Base-by-base conservation (phyloP, 2,113 vertebrate genomes). In the Todiramphus chloris region DNA sequence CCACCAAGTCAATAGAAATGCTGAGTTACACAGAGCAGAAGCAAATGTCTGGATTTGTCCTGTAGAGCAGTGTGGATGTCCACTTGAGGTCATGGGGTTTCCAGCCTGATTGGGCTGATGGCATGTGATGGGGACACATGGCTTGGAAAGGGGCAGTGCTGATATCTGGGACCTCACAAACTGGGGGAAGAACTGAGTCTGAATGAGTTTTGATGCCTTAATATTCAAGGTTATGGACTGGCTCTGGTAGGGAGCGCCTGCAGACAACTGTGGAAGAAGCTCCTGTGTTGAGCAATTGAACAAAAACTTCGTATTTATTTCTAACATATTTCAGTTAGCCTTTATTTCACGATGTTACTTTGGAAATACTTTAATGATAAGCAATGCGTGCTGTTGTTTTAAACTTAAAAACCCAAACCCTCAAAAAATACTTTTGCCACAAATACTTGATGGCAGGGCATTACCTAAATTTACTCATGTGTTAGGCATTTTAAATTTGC, bases 41-140 rank as follows among this genome's bases (percentile, higher is more conserved):
- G 17, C 10, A 83, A 86, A 64, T 39, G 17, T 27, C 19, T 1
- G 11, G 46, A n/a, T 62, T 53, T 74, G 46, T 41, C 39, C 37
- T 3, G 1, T 14, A 25, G 51, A 75, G 44, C 44, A 62, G 60
- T 16, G 30, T 19, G 27, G 72, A 23, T 39, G 44, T 10, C 43
- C 10, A 2, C 12, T 24, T 35, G 35, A 58, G 46, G 30, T 11
- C 68, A 76, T 16, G 23, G 13, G 8, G 1, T 37, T 89, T 68
- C 16, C 55, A 80, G 43, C 14, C 48, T 1, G 2, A 1, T 2
- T 18, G 24, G 30, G 44, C 27, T 74, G 70, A 46, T 11, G 27
- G 9, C 12, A 1, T 5, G 13, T 0, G 5, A 3, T 7, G 3
- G 15, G 28, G 5, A 46, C 2, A 5, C 4, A 8, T 25, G 25